phyloP scores from a whole-genome alignment of 2,113 vertebrate genomes.

The Gambusia affinis region DNA sequence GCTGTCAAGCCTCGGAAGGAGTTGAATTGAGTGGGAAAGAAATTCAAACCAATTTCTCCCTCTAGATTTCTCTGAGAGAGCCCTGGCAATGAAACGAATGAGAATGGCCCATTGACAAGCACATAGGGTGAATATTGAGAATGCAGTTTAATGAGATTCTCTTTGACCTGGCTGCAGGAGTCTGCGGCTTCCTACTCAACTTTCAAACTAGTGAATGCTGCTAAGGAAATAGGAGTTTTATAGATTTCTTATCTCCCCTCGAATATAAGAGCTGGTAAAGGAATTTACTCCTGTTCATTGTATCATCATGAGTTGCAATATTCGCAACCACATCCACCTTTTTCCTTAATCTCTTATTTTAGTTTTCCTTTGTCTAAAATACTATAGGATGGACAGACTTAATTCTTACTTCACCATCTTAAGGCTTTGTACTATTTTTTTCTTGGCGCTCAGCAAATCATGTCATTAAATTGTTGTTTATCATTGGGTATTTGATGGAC shows the following conservation, averaged over 20 bases:
- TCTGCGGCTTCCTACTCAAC: not conserved
- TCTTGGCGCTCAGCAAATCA: not conserved
- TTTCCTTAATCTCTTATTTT: not conserved
- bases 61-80: not conserved
- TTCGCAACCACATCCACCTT: not conserved
- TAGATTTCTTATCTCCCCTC: not conserved
- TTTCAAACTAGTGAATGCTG: not conserved
- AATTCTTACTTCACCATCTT: not conserved
- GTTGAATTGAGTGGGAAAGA: not conserved
- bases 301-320: not conserved
- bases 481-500: not conserved
- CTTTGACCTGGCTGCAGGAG: not conserved
- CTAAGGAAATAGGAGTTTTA: not conserved
- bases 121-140: not conserved
- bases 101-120: not conserved
- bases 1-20: not conserved
- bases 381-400: not conserved
- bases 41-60: not conserved
- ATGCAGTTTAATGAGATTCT: not conserved
- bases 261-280: not conserved
- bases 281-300: not conserved
- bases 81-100: not conserved
- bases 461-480: slow-evolving; percentile 1
- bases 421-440: not conserved
- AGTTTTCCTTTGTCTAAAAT: not conserved